These are phyloP conservation scores for Amphibalanus amphitrite DNA, from an alignment of 1,140 invertebrate genomes.

Conservation along the genomic window DNA sequence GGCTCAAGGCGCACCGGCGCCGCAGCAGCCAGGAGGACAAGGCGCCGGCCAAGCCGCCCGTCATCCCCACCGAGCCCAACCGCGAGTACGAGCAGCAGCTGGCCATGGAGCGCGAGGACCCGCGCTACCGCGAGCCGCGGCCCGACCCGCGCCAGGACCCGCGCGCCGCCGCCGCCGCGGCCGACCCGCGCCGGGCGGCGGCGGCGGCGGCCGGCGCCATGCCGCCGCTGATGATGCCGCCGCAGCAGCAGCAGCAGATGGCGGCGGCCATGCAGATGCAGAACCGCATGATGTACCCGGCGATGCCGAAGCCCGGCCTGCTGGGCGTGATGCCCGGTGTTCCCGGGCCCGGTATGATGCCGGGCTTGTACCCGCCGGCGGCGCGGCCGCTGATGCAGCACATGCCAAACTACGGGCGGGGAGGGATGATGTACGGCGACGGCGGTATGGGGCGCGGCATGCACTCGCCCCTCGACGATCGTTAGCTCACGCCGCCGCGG, in stretches of 20 bases:
- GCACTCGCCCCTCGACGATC: neutral
- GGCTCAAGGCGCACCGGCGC: neutral
- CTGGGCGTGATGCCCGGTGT: neutral
- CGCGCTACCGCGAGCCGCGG: neutral
- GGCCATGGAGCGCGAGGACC: neutral
- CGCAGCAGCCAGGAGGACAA: neutral
- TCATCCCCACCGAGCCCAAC: conserved; percentile 1
- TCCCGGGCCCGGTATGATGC: neutral
- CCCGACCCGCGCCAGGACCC: neutral
- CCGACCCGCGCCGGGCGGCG: neutral
- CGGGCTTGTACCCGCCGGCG: neutral
- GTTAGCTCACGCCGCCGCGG: neutral
- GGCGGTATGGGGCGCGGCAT: neutral
- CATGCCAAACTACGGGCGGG: neutral
- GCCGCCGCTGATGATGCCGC: neutral
- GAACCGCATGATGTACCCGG: neutral
- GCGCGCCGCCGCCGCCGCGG: too few relatives aligned
- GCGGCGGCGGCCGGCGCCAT: too few relatives aligned
- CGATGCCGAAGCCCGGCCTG: neutral
- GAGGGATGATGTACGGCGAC: neutral
- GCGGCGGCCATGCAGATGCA: neutral
- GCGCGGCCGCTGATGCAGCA: neutral
- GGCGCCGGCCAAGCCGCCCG: too few relatives aligned
- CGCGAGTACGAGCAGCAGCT: neutral
- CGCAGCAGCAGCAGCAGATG: too few relatives aligned